These are phyloP conservation scores for Galaxea fascicularis DNA, from an alignment of 92 coral and sea anemone genomes.

Conservation along the genomic window DNA sequence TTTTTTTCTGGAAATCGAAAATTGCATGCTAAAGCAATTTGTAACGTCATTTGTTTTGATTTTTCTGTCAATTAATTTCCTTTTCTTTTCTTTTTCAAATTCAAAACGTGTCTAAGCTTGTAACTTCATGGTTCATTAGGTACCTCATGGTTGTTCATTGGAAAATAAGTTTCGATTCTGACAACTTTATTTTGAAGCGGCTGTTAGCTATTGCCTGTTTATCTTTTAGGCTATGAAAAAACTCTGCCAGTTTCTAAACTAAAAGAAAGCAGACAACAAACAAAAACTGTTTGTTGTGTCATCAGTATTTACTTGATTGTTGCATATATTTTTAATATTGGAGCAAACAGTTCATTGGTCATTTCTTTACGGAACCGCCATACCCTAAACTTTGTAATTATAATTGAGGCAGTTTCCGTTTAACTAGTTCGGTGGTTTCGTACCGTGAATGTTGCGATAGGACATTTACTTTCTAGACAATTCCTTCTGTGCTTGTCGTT, in stretches of 20 bases:
- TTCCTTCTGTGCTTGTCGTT: background rate
- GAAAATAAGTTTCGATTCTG: background rate
- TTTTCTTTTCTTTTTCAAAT: background rate
- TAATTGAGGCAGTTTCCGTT: too few relatives aligned
- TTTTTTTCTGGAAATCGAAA: conserved; percentile 19
- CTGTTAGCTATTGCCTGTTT: background rate
- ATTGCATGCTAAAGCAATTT: background rate
- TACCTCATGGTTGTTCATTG: background rate
- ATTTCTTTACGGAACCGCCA: too few relatives aligned
- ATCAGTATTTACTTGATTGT: too few relatives aligned
- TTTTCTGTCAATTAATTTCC: background rate
- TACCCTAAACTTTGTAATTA: too few relatives aligned
- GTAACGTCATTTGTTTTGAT: conserved; percentile 9
- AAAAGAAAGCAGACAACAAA: too few relatives aligned
- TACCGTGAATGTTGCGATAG: background rate
- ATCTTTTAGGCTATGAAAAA: background rate
- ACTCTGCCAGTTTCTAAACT: too few relatives aligned
- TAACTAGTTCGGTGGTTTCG: too few relatives aligned
- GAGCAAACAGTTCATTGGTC: too few relatives aligned
- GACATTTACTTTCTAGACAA: background rate
- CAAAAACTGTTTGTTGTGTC: too few relatives aligned
- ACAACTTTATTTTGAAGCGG: background rate
- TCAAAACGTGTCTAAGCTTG: background rate
- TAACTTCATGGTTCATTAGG: background rate
- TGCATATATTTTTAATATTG: too few relatives aligned